These are phyloP conservation scores for Archilochus colubris DNA, from an alignment of 2,113 vertebrate genomes.

Conservation along the genomic window DNA sequence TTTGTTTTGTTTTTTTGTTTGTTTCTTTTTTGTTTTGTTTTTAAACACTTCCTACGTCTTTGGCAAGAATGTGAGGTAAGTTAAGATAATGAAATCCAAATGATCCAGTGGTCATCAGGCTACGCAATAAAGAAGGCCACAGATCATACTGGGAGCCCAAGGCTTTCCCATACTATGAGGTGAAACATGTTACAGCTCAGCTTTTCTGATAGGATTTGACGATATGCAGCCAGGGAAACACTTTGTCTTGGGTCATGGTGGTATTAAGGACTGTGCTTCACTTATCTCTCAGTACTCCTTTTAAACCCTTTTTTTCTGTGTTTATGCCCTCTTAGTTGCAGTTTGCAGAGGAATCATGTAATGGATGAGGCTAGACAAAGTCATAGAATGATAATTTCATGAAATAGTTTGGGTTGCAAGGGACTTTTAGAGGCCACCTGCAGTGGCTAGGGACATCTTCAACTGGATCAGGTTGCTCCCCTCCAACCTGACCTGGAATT, in stretches of 20 bases:
- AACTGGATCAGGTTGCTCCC: too few species aligned
- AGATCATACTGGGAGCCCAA: background rate
- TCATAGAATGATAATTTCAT: too few species aligned
- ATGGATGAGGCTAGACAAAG: background rate
- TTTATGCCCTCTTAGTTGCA: background rate
- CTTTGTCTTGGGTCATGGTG: fast-evolving
- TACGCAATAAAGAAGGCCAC: background rate
- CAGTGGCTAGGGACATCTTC: too few species aligned
- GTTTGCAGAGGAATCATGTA: background rate
- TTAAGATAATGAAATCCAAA: background rate
- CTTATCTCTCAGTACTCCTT: fast-evolving
- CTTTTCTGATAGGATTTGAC: background rate
- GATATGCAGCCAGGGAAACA: background rate
- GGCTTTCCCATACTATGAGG: background rate
- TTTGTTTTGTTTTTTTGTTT: background rate
- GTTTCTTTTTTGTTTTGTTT: background rate
- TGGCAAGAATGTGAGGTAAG: background rate
- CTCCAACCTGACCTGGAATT: too few species aligned
- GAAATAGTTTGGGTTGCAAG: too few species aligned
- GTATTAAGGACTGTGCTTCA: background rate
- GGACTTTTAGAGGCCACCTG: too few species aligned
- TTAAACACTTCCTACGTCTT: background rate
- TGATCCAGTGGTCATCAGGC: background rate
- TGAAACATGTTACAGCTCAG: background rate
- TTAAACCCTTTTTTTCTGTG: background rate